Percentiles rank a stretch among this genome's conserved stretches.
Evolutionary conservation across 2,888 invertebrate species (phyloP).

Genomic region (Bibio marci): DNA sequence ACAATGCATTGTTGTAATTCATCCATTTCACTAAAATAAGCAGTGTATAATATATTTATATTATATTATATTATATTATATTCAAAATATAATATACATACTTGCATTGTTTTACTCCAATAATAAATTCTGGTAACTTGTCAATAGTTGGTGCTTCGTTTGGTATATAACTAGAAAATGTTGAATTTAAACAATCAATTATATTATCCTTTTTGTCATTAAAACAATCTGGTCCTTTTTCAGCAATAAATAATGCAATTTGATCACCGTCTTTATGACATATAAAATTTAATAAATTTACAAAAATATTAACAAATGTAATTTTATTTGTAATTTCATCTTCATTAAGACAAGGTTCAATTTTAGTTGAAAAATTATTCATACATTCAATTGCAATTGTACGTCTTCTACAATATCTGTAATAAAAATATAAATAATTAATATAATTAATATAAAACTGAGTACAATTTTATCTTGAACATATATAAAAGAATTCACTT

Average conservation of each 20-base stretch:
- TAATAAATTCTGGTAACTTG: slow-evolving; percentile 38
- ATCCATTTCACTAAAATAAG: slow-evolving; percentile 16
- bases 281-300: slow-evolving; percentile 51
- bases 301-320: slow-evolving; percentile 45
- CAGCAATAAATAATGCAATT: slow-evolving; percentile 65
- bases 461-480: too few relatives aligned
- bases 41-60: background rate
- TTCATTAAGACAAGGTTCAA: slow-evolving; percentile 44
- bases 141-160: slow-evolving; percentile 29
- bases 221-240: slow-evolving; percentile 64
- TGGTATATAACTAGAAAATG: slow-evolving; percentile 35
- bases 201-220: slow-evolving; percentile 39
- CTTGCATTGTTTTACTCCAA: slow-evolving; percentile 33
- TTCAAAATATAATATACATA: slow-evolving; percentile 4
- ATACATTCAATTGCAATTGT: slow-evolving; percentile 34
- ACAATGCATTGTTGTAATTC: slow-evolving; percentile 21
- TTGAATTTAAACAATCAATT: slow-evolving; percentile 43
- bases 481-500: slow-evolving; percentile 27
- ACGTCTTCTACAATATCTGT: slow-evolving; percentile 47
- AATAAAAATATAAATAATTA: slow-evolving; percentile 15
- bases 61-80: background rate
- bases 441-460: background rate
- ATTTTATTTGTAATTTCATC: slow-evolving; percentile 43
- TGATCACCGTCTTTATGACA: slow-evolving; percentile 70
- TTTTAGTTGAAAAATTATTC: slow-evolving; percentile 33